phyloP scores from a whole-genome alignment of 1,140 invertebrate genomes.

The Hypsibius dujardini region DNA sequence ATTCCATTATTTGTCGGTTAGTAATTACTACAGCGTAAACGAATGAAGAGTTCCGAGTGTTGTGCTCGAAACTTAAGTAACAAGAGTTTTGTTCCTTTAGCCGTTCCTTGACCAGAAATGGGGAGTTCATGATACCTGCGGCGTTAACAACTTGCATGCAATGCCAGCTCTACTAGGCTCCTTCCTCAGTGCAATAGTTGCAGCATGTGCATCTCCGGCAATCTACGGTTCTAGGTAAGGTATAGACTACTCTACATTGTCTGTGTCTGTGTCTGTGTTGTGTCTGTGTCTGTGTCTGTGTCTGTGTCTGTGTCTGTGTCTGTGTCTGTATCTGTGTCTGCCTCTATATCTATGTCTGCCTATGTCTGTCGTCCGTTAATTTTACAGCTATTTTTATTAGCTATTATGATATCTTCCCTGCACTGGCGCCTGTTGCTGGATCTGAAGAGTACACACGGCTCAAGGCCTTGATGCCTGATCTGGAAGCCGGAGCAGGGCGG shows the following conservation, averaged over 20 bases:
- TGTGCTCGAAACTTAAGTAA: too few relatives aligned
- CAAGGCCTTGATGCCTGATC: constrained; percentile 23
- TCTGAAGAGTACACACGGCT: constrained; percentile 28
- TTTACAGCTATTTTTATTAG: too few relatives aligned
- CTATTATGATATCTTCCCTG: constrained; percentile 38
- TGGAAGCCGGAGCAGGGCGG: constrained; percentile 40
- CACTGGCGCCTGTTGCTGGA: constrained; percentile 33
- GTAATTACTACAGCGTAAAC: constrained; percentile 19
- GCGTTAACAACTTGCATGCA: constrained; percentile 85
- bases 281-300: too few relatives aligned
- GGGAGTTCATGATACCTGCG: constrained; percentile 74
- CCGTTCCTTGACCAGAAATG: constrained; percentile 48
- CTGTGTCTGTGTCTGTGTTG: too few relatives aligned
- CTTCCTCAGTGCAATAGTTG: constrained; percentile 54
- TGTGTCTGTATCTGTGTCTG: too few relatives aligned
- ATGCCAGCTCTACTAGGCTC: constrained; percentile 76
- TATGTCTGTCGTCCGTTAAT: too few relatives aligned
- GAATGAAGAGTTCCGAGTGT: too few relatives aligned
- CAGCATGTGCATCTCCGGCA: constrained; percentile 46
- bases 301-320: too few relatives aligned
- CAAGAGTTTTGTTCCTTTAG: too few relatives aligned
- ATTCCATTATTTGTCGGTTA: constrained; percentile 61
- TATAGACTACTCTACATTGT: too few relatives aligned
- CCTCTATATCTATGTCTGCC: too few relatives aligned
- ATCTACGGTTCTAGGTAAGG: constrained; percentile 35